A percentile compares a stretch with the other conserved stretches of the same genome.
phyloP scores from a whole-genome alignment of 2,888 invertebrate species.

The Rhagonycha fulva region DNA sequence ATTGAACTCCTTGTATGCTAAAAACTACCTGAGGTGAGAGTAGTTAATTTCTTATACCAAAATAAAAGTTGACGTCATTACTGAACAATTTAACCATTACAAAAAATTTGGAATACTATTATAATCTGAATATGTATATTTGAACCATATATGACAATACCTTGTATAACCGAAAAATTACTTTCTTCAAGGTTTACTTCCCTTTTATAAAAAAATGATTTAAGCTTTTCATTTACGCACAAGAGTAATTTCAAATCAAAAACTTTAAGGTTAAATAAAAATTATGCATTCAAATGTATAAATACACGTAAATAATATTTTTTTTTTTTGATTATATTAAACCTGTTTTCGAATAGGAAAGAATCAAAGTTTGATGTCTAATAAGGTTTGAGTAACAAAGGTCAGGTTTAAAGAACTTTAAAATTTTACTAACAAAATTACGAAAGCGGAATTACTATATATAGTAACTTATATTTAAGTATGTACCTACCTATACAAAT shows the following conservation, averaged over 20 bases:
- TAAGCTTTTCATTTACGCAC: not conserved
- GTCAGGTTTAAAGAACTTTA: too few relatives aligned
- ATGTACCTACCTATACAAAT: too few relatives aligned
- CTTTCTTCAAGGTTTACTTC: not conserved
- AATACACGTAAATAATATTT: not conserved
- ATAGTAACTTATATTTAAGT: too few relatives aligned
- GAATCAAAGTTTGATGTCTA: not conserved
- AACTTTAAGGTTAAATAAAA: not conserved
- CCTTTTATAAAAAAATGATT: not conserved
- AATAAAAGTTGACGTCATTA: not conserved
- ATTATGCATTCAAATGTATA: not conserved
- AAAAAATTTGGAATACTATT: not conserved
- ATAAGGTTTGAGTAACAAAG: too few relatives aligned
- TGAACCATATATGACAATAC: not conserved
- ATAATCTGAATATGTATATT: not conserved
- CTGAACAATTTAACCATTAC: not conserved
- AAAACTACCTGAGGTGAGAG: not conserved
- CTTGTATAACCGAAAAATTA: not conserved
- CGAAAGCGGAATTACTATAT: too few relatives aligned
- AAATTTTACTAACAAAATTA: too few relatives aligned
- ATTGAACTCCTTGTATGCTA: not conserved
- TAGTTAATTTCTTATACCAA: not conserved
- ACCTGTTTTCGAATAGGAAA: not conserved
- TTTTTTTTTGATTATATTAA: not conserved
- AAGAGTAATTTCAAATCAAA: not conserved